Conservation (phyloP, 2,113 vertebrate species). For the Atherinomorus stipes region DNA sequence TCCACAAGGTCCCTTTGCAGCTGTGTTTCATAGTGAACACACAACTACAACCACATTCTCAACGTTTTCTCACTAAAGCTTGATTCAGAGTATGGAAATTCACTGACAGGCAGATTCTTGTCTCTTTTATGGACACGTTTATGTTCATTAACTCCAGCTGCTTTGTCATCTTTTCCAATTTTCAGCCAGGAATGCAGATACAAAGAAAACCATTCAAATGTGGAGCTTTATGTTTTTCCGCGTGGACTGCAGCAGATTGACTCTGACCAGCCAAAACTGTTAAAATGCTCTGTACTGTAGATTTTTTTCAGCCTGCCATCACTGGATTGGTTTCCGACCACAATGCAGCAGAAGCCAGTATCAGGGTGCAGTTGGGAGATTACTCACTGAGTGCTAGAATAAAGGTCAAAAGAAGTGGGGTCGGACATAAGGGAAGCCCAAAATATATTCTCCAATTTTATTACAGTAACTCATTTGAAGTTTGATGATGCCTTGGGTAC, state of each 20-base stretch:
- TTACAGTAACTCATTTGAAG: constrained; percentile 62
- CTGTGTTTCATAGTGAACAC: constrained; percentile 31
- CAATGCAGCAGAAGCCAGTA: constrained; percentile 63
- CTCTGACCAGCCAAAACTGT: constrained; percentile 72
- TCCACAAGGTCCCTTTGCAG: constrained; percentile 40
- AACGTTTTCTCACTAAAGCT: constrained; percentile 4
- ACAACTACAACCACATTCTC: constrained; percentile 11
- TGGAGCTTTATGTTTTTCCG: constrained; percentile 54
- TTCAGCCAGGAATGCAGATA: constrained; percentile 52
- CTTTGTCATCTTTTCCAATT: constrained; percentile 55
- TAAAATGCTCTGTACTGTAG: constrained; percentile 69
- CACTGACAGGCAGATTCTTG: constrained; percentile 46
- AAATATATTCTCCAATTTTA: constrained; percentile 71
- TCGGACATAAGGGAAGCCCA: constrained; percentile 54
- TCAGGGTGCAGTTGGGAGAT: constrained; percentile 57
- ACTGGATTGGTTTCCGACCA: constrained; percentile 62
- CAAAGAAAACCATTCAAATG: constrained; percentile 58
- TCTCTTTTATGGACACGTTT: constrained; percentile 22
- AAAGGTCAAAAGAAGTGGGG: constrained; percentile 68
- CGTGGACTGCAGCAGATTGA: constrained; percentile 69
- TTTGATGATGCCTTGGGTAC: constrained; percentile 67
- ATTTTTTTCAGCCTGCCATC: constrained; percentile 65
- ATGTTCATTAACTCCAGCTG: constrained; percentile 18
- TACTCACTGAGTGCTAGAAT: constrained; percentile 70
- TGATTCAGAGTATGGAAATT: constrained; percentile 39